Evolutionary conservation across 2,888 invertebrate genomes (phyloP).

Genomic region (Harpalus rufipes): DNA sequence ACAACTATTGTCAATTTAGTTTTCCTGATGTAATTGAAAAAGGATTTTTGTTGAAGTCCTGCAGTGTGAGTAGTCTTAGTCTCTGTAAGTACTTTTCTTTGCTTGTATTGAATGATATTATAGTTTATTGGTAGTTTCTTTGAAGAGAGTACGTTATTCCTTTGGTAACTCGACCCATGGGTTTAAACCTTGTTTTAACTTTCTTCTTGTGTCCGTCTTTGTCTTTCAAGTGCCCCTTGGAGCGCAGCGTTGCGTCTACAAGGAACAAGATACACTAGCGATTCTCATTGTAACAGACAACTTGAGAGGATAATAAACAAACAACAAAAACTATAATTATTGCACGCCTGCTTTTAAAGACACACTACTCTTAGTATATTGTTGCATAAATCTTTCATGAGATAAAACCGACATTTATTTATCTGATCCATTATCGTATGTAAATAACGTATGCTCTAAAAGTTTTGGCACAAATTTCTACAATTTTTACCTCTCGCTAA

Average conservation of each 20-base stretch:
- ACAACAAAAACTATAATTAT: background rate
- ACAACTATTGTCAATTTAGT: background rate
- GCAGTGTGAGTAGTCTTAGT: background rate
- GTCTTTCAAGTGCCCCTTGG: background rate
- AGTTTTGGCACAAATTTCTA: too few relatives aligned
- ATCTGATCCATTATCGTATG: too few relatives aligned
- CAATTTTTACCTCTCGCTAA: too few relatives aligned
- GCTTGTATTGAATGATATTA: background rate
- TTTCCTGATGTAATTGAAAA: background rate
- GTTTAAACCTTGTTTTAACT: conserved; percentile 6
- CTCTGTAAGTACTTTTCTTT: background rate
- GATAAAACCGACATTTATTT: too few relatives aligned
- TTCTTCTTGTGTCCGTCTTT: background rate
- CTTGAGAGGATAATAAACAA: background rate
- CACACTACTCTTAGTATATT: background rate
- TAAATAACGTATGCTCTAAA: too few relatives aligned
- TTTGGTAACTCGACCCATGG: background rate
- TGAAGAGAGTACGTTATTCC: conserved; percentile 2
- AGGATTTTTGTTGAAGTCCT: background rate
- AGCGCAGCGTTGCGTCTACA: background rate
- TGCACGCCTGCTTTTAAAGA: background rate
- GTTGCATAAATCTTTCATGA: background rate
- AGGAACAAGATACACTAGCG: background rate
- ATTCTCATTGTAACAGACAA: background rate
- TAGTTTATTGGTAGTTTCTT: conserved; percentile 1